Evolutionary conservation across 2,888 invertebrate species (phyloP), one percentile per base, ranked within the genome.

Genomic region (Clivina fossor): DNA sequence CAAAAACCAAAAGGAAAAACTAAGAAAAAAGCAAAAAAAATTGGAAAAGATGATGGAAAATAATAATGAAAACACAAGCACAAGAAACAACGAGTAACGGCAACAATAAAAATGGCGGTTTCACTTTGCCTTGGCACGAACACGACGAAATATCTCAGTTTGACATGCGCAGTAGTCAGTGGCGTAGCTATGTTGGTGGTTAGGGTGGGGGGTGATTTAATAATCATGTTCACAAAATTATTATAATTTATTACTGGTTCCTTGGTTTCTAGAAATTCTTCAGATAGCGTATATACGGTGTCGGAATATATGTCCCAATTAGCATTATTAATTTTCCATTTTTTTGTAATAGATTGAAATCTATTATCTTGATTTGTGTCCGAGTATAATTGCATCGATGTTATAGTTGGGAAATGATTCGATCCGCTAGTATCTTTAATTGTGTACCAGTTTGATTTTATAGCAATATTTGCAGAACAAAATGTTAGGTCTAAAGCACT

Each of bases 121-220:
- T n/a, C n/a, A n/a, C n/a, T n/a, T n/a, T n/a, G n/a, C n/a, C n/a
- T n/a, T n/a, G n/a, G n/a, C n/a, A n/a, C n/a, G n/a, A n/a, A n/a
- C n/a, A n/a, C n/a, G n/a, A n/a, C n/a, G n/a, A n/a, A n/a, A n/a
- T n/a, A n/a, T n/a, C n/a, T n/a, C n/a, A n/a, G n/a, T n/a, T n/a
- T n/a, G n/a, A n/a, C n/a, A n/a, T n/a, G n/a, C n/a, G n/a, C n/a
- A n/a, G n/a, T n/a, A n/a, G n/a, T n/a, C n/a, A n/a, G n/a, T n/a
- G n/a, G n/a, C n/a, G n/a, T n/a, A n/a, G n/a, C n/a, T n/a, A n/a
- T n/a, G n/a, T n/a, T n/a, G n/a, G n/a, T n/a, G n/a, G n/a, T n/a
- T n/a, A n/a, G n/a, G n/a, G n/a, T n/a, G n/a, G n/a, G n/a, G n/a
- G 41, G 26, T 24, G 41, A 24, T 13, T 43, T 3, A 43, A 26